These are phyloP conservation scores for Margarornis squamiger DNA, from an alignment of 2,797 vertebrate genomes.

Conservation along the genomic window DNA sequence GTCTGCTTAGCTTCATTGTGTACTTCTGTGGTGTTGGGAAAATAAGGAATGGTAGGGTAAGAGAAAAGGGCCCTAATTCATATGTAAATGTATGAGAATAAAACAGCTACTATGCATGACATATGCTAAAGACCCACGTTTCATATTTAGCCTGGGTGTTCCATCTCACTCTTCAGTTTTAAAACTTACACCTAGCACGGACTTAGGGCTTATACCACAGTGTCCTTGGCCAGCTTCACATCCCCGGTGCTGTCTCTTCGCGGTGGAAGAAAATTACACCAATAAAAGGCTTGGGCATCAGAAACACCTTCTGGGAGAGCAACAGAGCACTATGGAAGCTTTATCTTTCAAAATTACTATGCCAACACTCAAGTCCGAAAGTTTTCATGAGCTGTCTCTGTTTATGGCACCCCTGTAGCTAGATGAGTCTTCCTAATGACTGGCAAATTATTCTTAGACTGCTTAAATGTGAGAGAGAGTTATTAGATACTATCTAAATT, in stretches of 20 bases:
- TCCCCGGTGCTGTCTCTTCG: not conserved
- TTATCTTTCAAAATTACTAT: not conserved
- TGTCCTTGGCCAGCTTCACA: not conserved
- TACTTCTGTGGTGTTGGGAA: not conserved
- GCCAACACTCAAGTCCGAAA: not conserved
- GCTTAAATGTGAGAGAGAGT: not conserved
- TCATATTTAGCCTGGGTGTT: not conserved
- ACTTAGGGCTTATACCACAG: not conserved
- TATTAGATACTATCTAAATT: slow-evolving; percentile 23
- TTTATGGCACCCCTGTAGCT: not conserved
- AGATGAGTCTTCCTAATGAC: not conserved
- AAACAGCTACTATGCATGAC: not conserved
- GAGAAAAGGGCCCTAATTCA: not conserved
- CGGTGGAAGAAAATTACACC: not conserved
- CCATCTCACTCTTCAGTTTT: not conserved
- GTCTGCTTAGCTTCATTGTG: not conserved
- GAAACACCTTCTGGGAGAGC: not conserved
- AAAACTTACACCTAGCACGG: not conserved
- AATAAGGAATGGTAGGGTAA: not conserved
- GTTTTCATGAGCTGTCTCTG: not conserved
- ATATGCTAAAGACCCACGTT: not conserved
- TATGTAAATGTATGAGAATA: not conserved
- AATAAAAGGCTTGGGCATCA: not conserved
- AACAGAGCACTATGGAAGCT: not conserved
- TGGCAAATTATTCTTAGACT: slow-evolving; percentile 13